Conservation (phyloP, 2,888 invertebrate genomes). For the Platycheirus albimanus region DNA sequence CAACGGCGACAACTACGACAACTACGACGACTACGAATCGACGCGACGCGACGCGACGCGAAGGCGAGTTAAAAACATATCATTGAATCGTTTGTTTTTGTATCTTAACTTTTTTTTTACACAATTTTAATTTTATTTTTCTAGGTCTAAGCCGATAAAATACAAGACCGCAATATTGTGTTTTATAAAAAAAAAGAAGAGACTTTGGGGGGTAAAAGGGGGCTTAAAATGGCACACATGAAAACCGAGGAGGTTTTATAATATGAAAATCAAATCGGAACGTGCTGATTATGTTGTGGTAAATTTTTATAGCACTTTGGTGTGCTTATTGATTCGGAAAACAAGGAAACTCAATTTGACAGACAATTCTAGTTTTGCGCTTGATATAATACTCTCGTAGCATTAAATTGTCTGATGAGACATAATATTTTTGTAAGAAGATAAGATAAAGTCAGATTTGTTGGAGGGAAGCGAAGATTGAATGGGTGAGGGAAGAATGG, state of each 20-base stretch:
- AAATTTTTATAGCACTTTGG: conserved; percentile 4
- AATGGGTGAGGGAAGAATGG: neutral
- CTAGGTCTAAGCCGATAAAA: conserved; percentile 65
- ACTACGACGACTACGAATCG: conserved; percentile 2
- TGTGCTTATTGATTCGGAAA: conserved; percentile 32
- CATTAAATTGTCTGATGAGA: conserved; percentile 28
- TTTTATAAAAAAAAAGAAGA: too few species aligned
- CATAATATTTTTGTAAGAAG: neutral
- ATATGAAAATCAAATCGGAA: too few species aligned
- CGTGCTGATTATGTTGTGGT: conserved; percentile 62
- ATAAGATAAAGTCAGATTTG: too few species aligned
- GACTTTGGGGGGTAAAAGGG: neutral
- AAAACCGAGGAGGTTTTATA: conserved; percentile 14
- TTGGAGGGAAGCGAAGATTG: neutral
- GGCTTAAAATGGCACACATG: conserved; percentile 25
- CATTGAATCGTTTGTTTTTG: conserved; percentile 40
- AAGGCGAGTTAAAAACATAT: conserved; percentile 39
- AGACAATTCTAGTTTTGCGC: conserved; percentile 3
- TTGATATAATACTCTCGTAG: too few species aligned
- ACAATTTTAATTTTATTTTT: conserved; percentile 44
- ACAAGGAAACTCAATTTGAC: conserved; percentile 51
- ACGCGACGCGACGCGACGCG: conserved; percentile 2
- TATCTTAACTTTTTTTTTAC: too few species aligned
- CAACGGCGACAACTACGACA: conserved; percentile 27
- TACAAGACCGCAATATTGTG: conserved; percentile 61